Evolutionary conservation across 2,797 vertebrate species (phyloP), one percentile per base, ranked within the genome.

Genomic region (Sebastes nivosus): DNA sequence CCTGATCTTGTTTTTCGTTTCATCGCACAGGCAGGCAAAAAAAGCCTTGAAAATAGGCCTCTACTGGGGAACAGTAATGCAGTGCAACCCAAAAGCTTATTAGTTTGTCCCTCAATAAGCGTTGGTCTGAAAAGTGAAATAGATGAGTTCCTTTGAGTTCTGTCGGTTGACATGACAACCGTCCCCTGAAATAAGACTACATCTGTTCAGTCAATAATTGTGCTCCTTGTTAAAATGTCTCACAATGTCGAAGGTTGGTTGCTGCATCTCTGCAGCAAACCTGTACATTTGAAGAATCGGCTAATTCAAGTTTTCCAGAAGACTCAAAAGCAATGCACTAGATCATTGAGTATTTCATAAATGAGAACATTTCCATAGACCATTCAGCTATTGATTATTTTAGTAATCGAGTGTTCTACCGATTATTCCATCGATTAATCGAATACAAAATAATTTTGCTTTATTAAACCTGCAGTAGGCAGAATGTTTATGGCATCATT

Each of bases 101-200:
- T 86, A 74, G 67, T 73, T 78, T 72, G 68, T 85, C 76, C 42
- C 58, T 80, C 60, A 69, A 32, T 72, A 77, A 72, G 78, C 46
- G 60, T 75, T 9, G 5, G 68, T 60, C 58, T 54, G 72, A 68
- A 82, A 79, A 84, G 76, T 30, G 12, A 85, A 83, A 89, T 73
- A 25, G 74, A 81, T 67, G 59, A 77, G 46, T 81, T 83, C 64
- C 60, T 82, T 79, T 87, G 60, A 80, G 58, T 78, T 81, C 12
- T 67, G 67, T 70, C 67, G 68, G 89, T 92, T 87, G 89, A 88
- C 87, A 88, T 90, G 91, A 89, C 90, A 92, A 91, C 92, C 0
- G 9, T 72, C 61, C 63, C 69, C 70, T 80, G 58, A 79, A 84
- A 89, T 68, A 75, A 61, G 46, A 79, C 67, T 34, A 73, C 81